Evolutionary conservation across 1,140 invertebrate genomes (phyloP).

Genomic region (Adoxophyes honmai): DNA sequence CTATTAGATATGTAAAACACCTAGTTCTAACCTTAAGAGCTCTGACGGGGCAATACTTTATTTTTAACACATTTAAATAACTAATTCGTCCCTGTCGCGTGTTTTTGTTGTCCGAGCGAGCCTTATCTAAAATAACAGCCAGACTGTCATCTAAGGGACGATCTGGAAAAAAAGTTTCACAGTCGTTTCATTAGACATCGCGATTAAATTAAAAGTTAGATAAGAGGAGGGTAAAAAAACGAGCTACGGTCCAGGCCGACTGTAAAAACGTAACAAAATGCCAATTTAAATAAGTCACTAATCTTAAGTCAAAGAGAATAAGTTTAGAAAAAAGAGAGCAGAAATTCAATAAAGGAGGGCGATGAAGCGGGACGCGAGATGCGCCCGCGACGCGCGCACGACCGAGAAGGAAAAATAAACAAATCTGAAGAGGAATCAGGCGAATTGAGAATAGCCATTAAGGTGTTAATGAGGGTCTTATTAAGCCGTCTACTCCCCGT

Average conservation of each 20-base stretch:
- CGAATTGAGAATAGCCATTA: slow-evolving; percentile 73
- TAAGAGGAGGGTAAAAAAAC: slow-evolving; percentile 43
- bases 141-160: slow-evolving; percentile 6
- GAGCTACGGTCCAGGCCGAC: slow-evolving; percentile 29
- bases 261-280: slow-evolving; percentile 65
- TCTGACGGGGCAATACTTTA: background rate
- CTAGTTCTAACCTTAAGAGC: background rate
- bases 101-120: background rate
- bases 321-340: slow-evolving; percentile 62
- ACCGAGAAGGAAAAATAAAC: slow-evolving; percentile 54
- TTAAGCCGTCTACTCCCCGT: slow-evolving; percentile 69
- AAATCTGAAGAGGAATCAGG: slow-evolving; percentile 61
- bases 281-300: slow-evolving; percentile 71
- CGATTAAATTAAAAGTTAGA: slow-evolving; percentile 60
- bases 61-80: slow-evolving; percentile 6
- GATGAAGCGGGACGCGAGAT: slow-evolving; percentile 33
- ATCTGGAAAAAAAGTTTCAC: slow-evolving; percentile 17
- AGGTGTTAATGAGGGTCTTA: slow-evolving; percentile 74
- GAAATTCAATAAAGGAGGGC: slow-evolving; percentile 63
- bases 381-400: slow-evolving; percentile 26
- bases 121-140: slow-evolving; percentile 9
- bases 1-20: slow-evolving; percentile 10
- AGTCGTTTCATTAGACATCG: slow-evolving; percentile 38
- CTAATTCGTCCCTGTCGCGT: background rate
- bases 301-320: slow-evolving; percentile 72